Evolutionary conservation across 2,888 invertebrate genomes (phyloP).

Genomic region (Lepeophtheirus nordmannii): DNA sequence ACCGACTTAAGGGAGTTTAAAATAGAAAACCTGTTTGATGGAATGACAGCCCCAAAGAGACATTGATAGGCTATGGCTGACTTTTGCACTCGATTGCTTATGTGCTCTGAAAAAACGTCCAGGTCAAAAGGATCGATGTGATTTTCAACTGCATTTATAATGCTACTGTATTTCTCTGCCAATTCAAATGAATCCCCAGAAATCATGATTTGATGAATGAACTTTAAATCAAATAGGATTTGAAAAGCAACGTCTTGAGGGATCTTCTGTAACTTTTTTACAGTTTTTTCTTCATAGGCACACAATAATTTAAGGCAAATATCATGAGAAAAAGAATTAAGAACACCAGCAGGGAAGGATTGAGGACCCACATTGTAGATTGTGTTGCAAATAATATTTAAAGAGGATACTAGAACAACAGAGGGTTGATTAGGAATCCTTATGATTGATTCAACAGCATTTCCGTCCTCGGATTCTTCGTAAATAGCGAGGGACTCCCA

Average conservation of each 20-base stretch:
- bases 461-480: constrained; percentile 9
- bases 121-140: constrained; percentile 20
- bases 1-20: constrained; percentile 9
- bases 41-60: neutral
- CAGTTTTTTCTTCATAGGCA: neutral
- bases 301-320: neutral
- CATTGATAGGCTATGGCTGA: neutral
- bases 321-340: neutral
- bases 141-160: constrained; percentile 2
- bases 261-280: neutral
- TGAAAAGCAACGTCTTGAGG: constrained; percentile 12
- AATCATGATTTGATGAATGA: neutral
- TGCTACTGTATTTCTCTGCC: neutral
- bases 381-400: neutral
- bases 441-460: neutral
- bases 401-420: neutral
- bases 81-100: neutral
- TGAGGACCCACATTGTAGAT: constrained; percentile 5
- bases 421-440: constrained; percentile 6
- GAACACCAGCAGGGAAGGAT: constrained; percentile 5
- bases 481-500: constrained; percentile 11
- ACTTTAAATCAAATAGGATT: constrained; percentile 4
- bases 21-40: neutral
- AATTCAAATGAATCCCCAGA: neutral
- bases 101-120: neutral